phyloP scores from a whole-genome alignment of 2,113 vertebrate genomes.

The Tetraodon nigroviridis region DNA sequence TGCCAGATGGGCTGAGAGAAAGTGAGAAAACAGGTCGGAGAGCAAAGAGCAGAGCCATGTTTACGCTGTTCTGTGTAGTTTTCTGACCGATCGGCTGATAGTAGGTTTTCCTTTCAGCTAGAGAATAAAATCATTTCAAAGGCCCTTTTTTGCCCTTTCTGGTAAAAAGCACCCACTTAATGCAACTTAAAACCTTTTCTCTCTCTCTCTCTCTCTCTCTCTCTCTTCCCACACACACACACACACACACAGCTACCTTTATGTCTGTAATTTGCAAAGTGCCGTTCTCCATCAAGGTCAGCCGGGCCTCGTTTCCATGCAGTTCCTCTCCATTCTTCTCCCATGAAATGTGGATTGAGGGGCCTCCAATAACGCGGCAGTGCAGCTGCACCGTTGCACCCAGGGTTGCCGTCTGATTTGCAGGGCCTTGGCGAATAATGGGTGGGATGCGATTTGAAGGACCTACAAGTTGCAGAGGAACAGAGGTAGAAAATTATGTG shows the following conservation, averaged over 20 bases:
- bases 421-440: constrained; percentile 79
- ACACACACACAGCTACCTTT: constrained; percentile 71
- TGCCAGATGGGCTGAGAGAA: constrained; percentile 10
- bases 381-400: constrained; percentile 76
- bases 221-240: constrained; percentile 18
- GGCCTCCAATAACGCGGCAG: constrained; percentile 75
- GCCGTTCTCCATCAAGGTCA: constrained; percentile 84
- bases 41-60: constrained; percentile 11
- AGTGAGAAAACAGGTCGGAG: constrained; percentile 28
- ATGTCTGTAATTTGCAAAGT: constrained; percentile 81
- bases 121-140: constrained; percentile 23
- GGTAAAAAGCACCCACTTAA: constrained; percentile 26
- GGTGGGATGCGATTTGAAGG: constrained; percentile 73
- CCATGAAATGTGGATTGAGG: constrained; percentile 80
- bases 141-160: constrained; percentile 25
- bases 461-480: constrained; percentile 58
- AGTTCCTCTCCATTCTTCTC: constrained; percentile 83
- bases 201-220: neutral
- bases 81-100: constrained; percentile 14
- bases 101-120: constrained; percentile 11
- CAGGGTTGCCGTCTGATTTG: constrained; percentile 79
- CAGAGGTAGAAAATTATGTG: constrained; percentile 14
- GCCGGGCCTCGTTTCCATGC: constrained; percentile 69
- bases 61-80: constrained; percentile 2
- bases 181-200: neutral